These are phyloP conservation scores for Acleris literana DNA, from an alignment of 2,888 invertebrate species.

Conservation along the genomic window DNA sequence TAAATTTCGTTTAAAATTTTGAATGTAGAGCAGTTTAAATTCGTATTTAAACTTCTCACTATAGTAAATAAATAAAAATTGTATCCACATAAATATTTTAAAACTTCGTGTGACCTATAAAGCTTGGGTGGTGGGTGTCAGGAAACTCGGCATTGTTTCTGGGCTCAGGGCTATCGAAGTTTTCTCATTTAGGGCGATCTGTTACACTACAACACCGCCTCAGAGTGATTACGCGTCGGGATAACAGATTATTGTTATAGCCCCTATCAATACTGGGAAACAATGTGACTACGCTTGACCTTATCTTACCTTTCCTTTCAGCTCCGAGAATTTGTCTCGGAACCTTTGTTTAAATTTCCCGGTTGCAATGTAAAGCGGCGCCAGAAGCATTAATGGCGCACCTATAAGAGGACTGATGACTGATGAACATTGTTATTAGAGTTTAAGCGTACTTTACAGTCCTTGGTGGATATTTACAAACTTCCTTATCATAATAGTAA, in stretches of 20 bases:
- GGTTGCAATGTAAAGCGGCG: too few relatives aligned
- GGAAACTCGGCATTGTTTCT: conserved; percentile 75
- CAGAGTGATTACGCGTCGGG: conserved; percentile 9
- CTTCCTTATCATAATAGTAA: too few relatives aligned
- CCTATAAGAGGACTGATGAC: too few relatives aligned
- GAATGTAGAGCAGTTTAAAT: too few relatives aligned
- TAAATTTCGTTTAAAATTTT: too few relatives aligned
- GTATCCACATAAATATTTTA: not conserved
- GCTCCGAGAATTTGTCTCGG: not conserved
- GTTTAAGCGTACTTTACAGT: too few relatives aligned
- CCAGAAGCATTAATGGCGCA: too few relatives aligned
- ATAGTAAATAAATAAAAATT: not conserved
- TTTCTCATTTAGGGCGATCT: conserved; percentile 78
- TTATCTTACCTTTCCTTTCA: not conserved
- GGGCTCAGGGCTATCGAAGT: conserved; percentile 71
- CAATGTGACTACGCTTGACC: conserved; percentile 6
- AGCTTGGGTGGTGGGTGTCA: conserved; percentile 70
- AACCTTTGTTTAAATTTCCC: not conserved
- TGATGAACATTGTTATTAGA: too few relatives aligned
- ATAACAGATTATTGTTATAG: conserved; percentile 15
- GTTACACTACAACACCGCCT: conserved; percentile 49
- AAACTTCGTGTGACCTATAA: conserved; percentile 10
- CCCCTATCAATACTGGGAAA: conserved; percentile 16
- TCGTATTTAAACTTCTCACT: not conserved
- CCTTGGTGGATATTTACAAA: too few relatives aligned